A percentile compares a stretch with the other conserved stretches of the same genome.
Conservation (phyloP, 2,888 invertebrate species). For the Drosophila subsilvestris region DNA sequence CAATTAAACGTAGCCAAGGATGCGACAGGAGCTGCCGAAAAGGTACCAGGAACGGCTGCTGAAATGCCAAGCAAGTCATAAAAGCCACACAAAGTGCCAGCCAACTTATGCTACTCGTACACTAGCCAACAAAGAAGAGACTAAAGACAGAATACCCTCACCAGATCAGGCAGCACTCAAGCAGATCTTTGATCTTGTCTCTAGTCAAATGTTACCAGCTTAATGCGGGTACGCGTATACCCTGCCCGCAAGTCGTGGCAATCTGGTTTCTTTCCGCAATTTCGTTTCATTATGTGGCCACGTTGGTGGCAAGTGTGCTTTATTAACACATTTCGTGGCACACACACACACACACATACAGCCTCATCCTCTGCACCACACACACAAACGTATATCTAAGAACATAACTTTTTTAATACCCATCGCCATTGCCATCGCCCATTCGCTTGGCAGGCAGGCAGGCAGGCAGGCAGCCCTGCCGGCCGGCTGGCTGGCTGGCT, state of each 20-base stretch:
- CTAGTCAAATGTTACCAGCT: slow-evolving; percentile 5
- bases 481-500: slow-evolving; percentile 45
- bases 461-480: slow-evolving; percentile 17
- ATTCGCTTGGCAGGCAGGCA: slow-evolving; percentile 13
- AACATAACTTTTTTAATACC: slow-evolving; percentile 76
- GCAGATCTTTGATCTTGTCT: slow-evolving; percentile 6
- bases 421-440: slow-evolving; percentile 46
- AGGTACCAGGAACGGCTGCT: slow-evolving; percentile 28
- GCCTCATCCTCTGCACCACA: neutral
- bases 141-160: slow-evolving; percentile 1
- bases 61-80: slow-evolving; percentile 53
- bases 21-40: slow-evolving; percentile 20
- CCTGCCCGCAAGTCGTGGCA: slow-evolving; percentile 25
- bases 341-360: slow-evolving; percentile 14
- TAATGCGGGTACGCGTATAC: neutral
- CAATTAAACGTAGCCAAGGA: slow-evolving; percentile 80
- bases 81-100: slow-evolving; percentile 63
- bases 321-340: slow-evolving; percentile 73
- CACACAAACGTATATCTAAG: slow-evolving; percentile 15
- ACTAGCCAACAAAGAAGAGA: slow-evolving; percentile 1
- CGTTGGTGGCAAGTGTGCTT: slow-evolving; percentile 79
- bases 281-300: slow-evolving; percentile 79
- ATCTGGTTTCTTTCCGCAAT: slow-evolving; percentile 66
- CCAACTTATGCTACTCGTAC: slow-evolving; percentile 52
- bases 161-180: slow-evolving; percentile 4